Evolutionary conservation across 1,140 invertebrate genomes (phyloP), one percentile per base, ranked within the genome.

Genomic region (Drosophila varians): DNA sequence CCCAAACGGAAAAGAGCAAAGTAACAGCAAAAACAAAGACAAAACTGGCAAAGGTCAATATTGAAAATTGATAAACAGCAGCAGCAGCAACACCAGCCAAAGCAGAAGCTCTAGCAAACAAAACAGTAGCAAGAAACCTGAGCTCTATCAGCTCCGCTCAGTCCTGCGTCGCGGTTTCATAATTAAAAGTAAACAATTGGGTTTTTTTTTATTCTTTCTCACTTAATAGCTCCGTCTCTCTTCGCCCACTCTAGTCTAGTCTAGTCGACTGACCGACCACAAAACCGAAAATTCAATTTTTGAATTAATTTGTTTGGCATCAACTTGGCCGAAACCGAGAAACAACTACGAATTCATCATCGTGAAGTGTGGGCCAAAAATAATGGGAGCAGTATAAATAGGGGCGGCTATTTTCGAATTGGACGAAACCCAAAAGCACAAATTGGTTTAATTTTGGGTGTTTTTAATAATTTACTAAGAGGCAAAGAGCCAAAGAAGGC

Each of bases 1-100:
- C 64, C 66, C 12, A 43, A 68, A 45, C 16, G 38, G 58, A 58
- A 70, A 78, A 58, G 55, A 57, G 53, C 46, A 68, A 72, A 72
- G 46, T 57, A 70, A 42, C 51, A 48, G 55, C 53, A 40, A 68
- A 52, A 68, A 52, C 52, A 82, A 69, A 80, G 66, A 60, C 73
- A 57, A 71, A 80, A 68, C 74, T 65, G 53, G 53, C 69, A 87
- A 87, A 86, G 82, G 82, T 86, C 82, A 86, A 86, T 77, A 86
- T 87, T 87, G 82, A 66, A 86, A 87, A 87, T 86, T 86, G 82
- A 86, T 86, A 86, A 86, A 80, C 82, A 80, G 46, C 75, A 78
- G 62, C 21, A 73, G 31, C 51, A 54, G 42, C 52, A 42, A 3
- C 18, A 42, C 16, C 38, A 42, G 2, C n/a, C n/a, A n/a, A 42